phyloP scores from a whole-genome alignment of 2,888 invertebrate species.

The Rhabditoides inermis region DNA sequence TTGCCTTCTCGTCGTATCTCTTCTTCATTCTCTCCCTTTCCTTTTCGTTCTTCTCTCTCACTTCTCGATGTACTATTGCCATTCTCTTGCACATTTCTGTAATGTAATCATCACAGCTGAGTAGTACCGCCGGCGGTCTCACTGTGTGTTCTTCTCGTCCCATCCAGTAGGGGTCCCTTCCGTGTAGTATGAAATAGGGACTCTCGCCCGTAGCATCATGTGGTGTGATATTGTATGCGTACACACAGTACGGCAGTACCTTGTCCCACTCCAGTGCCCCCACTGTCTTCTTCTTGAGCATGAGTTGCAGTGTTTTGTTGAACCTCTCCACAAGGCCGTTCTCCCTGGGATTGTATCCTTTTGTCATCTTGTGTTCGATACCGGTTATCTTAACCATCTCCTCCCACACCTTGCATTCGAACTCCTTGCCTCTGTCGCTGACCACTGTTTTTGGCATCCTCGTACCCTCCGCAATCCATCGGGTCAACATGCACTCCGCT shows the following conservation, averaged over 20 bases:
- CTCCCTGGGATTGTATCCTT: conserved; percentile 17
- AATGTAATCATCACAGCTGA: conserved; percentile 14
- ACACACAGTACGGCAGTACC: conserved; percentile 13
- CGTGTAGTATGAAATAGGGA: conserved; percentile 13
- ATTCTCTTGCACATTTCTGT: background rate
- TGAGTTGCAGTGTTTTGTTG: conserved; percentile 11
- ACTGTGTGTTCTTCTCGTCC: too few relatives aligned
- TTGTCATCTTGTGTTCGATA: conserved; percentile 6
- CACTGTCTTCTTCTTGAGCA: conserved; percentile 10
- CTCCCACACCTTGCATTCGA: conserved; percentile 7
- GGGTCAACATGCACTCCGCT: conserved; percentile 5
- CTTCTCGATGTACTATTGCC: conserved; percentile 1
- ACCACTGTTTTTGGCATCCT: conserved; percentile 8
- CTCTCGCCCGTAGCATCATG: conserved; percentile 15
- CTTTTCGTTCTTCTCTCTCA: background rate
- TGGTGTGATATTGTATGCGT: conserved; percentile 15
- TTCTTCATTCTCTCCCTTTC: conserved; percentile 6
- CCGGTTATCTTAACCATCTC: conserved; percentile 7
- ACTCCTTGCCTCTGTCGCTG: conserved; percentile 14
- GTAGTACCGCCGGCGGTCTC: too few relatives aligned
- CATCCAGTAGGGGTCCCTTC: conserved; percentile 7
- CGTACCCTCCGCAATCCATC: conserved; percentile 13
- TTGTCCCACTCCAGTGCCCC: conserved; percentile 16
- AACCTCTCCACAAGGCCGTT: conserved; percentile 23
- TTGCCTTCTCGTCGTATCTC: conserved; percentile 9